A percentile compares a stretch with the other conserved stretches of the same genome.
phyloP scores from a whole-genome alignment of 2,113 vertebrate species.

The Tamias sibiricus region DNA sequence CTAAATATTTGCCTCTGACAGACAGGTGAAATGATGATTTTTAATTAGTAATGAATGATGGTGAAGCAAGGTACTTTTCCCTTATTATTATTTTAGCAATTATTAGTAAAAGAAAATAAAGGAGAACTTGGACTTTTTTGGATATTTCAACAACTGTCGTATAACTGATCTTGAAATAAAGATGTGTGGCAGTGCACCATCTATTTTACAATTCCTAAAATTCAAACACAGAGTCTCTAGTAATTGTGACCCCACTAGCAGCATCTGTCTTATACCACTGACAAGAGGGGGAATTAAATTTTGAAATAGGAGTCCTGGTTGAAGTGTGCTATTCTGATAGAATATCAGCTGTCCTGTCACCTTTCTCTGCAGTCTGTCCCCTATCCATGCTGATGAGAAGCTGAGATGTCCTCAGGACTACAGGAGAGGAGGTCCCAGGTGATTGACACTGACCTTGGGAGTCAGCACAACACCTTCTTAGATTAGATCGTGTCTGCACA shows the following conservation, averaged over 20 bases:
- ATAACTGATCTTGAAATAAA: conserved; percentile 81
- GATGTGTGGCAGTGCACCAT: conserved; percentile 54
- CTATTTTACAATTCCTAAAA: conserved; percentile 73
- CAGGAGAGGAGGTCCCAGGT: not conserved
- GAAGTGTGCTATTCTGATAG: not conserved
- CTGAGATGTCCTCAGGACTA: not conserved
- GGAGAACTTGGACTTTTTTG: conserved; percentile 66
- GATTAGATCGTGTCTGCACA: not conserved
- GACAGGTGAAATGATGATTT: conserved; percentile 53
- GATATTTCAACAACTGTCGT: conserved; percentile 73
- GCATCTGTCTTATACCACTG: conserved; percentile 39
- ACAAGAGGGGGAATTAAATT: not conserved
- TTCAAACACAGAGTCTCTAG: conserved; percentile 73
- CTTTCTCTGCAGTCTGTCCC: not conserved
- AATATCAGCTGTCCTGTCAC: not conserved
- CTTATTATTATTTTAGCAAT: conserved; percentile 74
- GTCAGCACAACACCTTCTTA: not conserved
- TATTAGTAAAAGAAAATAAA: conserved; percentile 55
- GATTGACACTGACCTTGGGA: not conserved
- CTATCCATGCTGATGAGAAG: not conserved
- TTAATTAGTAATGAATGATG: conserved; percentile 46
- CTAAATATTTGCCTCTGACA: conserved; percentile 48
- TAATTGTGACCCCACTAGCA: conserved; percentile 59
- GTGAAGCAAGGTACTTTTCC: conserved; percentile 53
- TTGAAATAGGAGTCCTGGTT: not conserved